Evolutionary conservation across 2,888 invertebrate species (phyloP).

Genomic region (Stomorhina lunata): DNA sequence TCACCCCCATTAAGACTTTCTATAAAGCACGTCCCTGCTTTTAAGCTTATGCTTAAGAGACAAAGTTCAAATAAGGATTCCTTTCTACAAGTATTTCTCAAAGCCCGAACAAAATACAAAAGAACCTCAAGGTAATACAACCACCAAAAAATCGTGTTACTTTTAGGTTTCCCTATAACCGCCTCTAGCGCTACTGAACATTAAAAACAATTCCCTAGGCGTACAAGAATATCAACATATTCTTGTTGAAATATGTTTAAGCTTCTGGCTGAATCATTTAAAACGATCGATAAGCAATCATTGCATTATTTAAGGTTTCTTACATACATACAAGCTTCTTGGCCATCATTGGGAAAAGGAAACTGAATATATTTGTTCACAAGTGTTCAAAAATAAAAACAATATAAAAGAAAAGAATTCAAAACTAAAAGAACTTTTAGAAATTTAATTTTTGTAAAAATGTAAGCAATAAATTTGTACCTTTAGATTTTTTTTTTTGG

Average conservation of each 20-base stretch:
- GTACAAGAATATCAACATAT: constrained; percentile 46
- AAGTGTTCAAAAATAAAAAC: too few species aligned
- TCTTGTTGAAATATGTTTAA: constrained; percentile 57
- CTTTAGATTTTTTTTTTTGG: constrained; percentile 24
- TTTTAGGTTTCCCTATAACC: constrained; percentile 45
- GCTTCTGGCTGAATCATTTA: constrained; percentile 61
- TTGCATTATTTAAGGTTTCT: constrained; percentile 58
- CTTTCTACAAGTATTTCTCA: background rate
- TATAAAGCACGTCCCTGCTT: constrained; percentile 2
- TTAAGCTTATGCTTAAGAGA: background rate
- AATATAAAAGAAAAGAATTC: background rate
- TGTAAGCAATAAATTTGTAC: constrained; percentile 53
- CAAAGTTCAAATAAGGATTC: constrained; percentile 27
- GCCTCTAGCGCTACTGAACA: constrained; percentile 56
- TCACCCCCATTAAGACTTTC: background rate
- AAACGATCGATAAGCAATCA: constrained; percentile 68
- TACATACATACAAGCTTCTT: constrained; percentile 37
- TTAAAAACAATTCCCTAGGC: constrained; percentile 52
- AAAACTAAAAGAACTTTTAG: constrained; percentile 19
- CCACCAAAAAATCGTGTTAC: constrained; percentile 44
- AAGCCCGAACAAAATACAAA: background rate
- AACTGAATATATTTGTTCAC: constrained; percentile 38
- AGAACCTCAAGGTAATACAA: background rate
- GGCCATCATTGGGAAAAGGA: constrained; percentile 22
- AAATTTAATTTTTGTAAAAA: constrained; percentile 47